Evolutionary conservation across 2,888 invertebrate genomes (phyloP).

Genomic region (Diploptera punctata): DNA sequence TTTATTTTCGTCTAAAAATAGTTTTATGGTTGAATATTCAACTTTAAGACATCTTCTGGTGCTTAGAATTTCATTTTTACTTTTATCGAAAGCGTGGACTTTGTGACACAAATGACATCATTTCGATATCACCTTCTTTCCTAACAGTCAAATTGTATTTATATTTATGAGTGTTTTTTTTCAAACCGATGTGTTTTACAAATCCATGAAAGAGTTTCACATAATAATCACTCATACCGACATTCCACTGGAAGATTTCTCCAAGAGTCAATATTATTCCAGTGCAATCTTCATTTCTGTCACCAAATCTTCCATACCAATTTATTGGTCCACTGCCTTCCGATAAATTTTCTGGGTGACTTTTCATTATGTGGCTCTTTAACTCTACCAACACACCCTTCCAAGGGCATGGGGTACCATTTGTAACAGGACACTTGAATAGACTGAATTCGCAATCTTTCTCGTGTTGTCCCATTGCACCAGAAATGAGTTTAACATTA

Average conservation of each 20-base stretch:
- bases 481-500: neutral
- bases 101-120: neutral
- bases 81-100: neutral
- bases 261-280: too few relatives aligned
- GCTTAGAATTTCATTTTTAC: neutral
- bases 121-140: neutral
- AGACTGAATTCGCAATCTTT: neutral
- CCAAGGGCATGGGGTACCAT: neutral
- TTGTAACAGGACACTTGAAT: neutral
- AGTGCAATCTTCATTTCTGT: too few relatives aligned
- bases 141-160: too few relatives aligned
- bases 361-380: neutral
- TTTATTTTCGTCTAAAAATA: neutral
- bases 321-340: too few relatives aligned
- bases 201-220: too few relatives aligned
- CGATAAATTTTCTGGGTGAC: neutral
- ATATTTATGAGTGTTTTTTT: too few relatives aligned
- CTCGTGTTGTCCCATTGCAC: neutral
- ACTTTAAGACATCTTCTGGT: neutral
- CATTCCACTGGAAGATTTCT: too few relatives aligned
- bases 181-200: too few relatives aligned
- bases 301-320: too few relatives aligned
- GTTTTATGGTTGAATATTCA: slow-evolving; percentile 1
- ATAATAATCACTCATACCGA: too few relatives aligned
- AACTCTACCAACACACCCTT: neutral